Conservation (phyloP, 2,113 vertebrate species). For the Neofelis nebulosa region DNA sequence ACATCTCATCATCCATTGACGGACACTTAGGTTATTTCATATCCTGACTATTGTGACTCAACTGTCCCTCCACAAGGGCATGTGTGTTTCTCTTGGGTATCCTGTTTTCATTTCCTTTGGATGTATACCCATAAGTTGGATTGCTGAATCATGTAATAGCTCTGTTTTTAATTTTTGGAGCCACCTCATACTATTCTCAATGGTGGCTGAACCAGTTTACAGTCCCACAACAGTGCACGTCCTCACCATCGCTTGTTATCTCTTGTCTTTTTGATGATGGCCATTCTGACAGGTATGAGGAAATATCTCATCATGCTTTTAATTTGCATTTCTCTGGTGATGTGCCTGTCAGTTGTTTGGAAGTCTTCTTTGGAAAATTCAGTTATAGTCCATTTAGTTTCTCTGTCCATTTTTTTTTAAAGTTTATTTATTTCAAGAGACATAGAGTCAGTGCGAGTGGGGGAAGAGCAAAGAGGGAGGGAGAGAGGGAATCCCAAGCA, state of each 20-base stretch:
- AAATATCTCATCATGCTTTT: background rate
- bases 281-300: background rate
- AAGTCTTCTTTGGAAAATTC: background rate
- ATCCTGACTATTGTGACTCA: background rate
- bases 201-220: background rate
- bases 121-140: background rate
- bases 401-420: background rate
- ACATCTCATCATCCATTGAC: background rate
- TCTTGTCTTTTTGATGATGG: background rate
- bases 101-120: background rate
- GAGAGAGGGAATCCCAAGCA: too few relatives aligned
- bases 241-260: background rate
- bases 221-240: background rate
- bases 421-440: too few relatives aligned
- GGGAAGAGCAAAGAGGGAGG: too few relatives aligned
- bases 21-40: background rate
- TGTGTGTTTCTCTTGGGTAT: background rate
- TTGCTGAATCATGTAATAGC: background rate
- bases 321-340: background rate
- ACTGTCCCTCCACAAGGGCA: background rate
- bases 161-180: background rate
- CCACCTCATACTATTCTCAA: background rate
- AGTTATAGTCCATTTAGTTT: background rate
- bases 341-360: background rate
- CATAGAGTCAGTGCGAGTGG: too few relatives aligned